Evolutionary conservation across 2,797 vertebrate species (phyloP), one percentile per base, ranked within the genome.

Genomic region (Chlorospingus semifuscus): DNA sequence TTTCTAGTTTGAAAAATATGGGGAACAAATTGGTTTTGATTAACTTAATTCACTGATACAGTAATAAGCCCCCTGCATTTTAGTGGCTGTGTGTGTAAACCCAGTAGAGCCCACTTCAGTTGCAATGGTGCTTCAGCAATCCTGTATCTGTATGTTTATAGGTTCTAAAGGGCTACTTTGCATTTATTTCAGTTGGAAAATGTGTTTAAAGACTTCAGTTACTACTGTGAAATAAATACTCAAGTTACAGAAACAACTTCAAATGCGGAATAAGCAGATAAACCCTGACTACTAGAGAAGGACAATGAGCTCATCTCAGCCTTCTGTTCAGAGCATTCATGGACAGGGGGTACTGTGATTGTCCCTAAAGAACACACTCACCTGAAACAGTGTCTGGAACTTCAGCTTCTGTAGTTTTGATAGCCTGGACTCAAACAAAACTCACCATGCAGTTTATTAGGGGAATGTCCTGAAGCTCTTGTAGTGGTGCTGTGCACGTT

Each of bases 221-320:
- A 37, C 27, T 74, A 44, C 14, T 1, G 21, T 32, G 14, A 84
- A 69, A 50, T 29, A 27, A 15, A 4, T 0, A 0, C 41, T 72
- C 0, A 1, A 53, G 42, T 64, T 82, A 19, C 15, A 71, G 53
- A 74, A 71, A 37, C 26, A 60, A 17, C 32, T 84, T 41, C 34
- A 57, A 30, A 12, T 32, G 5, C 23, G 13, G 32, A 20, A 12
- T 71, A 56, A 41, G 23, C 32, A 36, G 30, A 19, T 59, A 83
- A 82, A 41, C 22, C 5, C 17, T 34, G 50, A 27, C 17, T 6
- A 4, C 23, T 37, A 59, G n/a, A n/a, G 27, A 22, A 52, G 22
- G 34, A 16, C 24, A 46, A 0, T 34, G 53, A 32, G 9, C 30
- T 68, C 47, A 34, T 32, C 11, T 32, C 0, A 0, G 29, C 5